Conservation (phyloP, 2,797 vertebrate species). For the Cygnus olor region DNA sequence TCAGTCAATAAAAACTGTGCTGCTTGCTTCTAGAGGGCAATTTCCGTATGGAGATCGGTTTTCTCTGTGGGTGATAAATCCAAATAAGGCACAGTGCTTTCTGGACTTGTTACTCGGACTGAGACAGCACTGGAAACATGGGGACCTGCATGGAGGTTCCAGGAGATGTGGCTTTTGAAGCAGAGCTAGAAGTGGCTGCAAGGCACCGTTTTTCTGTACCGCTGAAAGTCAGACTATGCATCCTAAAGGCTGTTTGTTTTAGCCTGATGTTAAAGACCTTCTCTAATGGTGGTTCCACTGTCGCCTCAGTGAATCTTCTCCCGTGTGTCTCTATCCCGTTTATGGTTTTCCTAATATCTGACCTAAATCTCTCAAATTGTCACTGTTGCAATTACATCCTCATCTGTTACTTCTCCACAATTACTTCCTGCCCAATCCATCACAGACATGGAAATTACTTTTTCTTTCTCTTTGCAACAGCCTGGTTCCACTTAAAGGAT, state of each 20-base stretch:
- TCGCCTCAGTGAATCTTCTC: background rate
- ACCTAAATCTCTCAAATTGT: slow-evolving; percentile 26
- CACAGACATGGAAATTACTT: background rate
- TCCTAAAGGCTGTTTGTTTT: background rate
- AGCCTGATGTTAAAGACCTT: slow-evolving; percentile 6
- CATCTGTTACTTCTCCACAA: background rate
- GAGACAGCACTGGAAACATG: background rate
- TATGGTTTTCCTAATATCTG: slow-evolving; percentile 20
- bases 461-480: background rate
- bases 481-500: background rate
- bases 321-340: background rate
- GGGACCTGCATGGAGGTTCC: background rate
- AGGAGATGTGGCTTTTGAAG: background rate
- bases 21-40: background rate
- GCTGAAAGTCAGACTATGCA: background rate
- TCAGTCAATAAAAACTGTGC: background rate
- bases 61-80: background rate
- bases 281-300: slow-evolving; percentile 3
- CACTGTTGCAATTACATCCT: slow-evolving; percentile 15
- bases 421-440: slow-evolving; percentile 4
- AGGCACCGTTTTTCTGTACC: background rate
- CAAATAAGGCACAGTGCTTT: background rate
- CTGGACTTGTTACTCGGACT: background rate
- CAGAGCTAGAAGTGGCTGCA: background rate
- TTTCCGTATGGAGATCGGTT: background rate